Conservation (phyloP, 2,797 vertebrate species). For the Takifugu rubripes region DNA sequence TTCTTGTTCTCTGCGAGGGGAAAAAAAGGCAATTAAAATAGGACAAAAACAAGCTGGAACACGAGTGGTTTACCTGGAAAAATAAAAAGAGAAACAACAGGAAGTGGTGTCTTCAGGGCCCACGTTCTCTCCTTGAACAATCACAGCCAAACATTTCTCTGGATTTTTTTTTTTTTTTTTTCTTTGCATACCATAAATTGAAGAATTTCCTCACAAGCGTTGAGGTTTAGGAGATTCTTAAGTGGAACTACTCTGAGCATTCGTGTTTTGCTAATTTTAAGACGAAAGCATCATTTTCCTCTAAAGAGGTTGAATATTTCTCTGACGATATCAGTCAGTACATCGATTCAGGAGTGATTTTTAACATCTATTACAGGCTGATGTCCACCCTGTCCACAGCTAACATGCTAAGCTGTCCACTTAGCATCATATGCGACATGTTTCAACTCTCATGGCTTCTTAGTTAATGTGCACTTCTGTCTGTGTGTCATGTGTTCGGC, state of each 20-base stretch:
- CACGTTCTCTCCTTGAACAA: constrained; percentile 39
- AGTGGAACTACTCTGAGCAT: neutral
- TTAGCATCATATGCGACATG: neutral
- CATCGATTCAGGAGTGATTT: too few relatives aligned
- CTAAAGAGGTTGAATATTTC: neutral
- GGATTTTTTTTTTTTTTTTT: too few relatives aligned
- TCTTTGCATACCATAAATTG: too few relatives aligned
- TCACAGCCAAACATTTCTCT: neutral
- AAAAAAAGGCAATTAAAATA: constrained; percentile 72
- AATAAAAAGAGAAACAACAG: constrained; percentile 14
- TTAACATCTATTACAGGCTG: too few relatives aligned
- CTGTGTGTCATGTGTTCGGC: too few relatives aligned
- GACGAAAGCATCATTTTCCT: neutral
- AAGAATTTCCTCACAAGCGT: constrained; percentile 4
- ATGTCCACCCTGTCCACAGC: too few relatives aligned
- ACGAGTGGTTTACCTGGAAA: constrained; percentile 61
- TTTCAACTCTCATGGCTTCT: too few relatives aligned
- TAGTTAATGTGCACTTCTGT: too few relatives aligned
- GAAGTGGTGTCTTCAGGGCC: constrained; percentile 23
- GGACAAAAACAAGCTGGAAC: constrained; percentile 69
- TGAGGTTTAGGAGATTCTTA: neutral
- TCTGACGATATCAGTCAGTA: too few relatives aligned
- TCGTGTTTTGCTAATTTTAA: neutral
- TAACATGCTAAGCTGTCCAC: too few relatives aligned
- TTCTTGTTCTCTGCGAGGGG: constrained; percentile 55